Evolutionary conservation across 2,888 invertebrate genomes (phyloP).

Genomic region (Petrolisthes manimaculis): DNA sequence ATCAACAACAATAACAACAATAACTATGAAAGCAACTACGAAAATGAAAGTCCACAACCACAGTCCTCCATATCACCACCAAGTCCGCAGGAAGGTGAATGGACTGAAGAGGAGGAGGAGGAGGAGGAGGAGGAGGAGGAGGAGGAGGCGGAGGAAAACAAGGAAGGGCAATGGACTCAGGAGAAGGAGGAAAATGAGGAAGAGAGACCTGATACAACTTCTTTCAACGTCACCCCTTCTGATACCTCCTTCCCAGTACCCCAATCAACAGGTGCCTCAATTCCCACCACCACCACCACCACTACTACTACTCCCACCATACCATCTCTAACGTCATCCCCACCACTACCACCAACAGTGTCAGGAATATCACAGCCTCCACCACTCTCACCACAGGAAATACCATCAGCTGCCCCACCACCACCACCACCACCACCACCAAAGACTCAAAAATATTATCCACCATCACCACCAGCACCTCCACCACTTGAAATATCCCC

Average conservation of each 20-base stretch:
- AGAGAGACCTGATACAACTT: too few relatives aligned
- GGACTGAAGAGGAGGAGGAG: too few relatives aligned
- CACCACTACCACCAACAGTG: not conserved
- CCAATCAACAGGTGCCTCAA: not conserved
- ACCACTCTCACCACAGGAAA: not conserved
- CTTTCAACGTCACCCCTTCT: too few relatives aligned
- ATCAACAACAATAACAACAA: not conserved
- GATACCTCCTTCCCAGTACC: not conserved
- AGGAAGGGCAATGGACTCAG: too few relatives aligned
- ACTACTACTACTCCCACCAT: too few relatives aligned
- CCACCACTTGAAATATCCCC: not conserved
- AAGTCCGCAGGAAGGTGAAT: not conserved
- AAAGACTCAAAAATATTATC: not conserved
- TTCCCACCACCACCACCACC: not conserved
- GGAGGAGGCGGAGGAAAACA: not conserved
- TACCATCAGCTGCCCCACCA: not conserved
- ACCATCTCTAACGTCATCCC: not conserved
- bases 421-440: not conserved
- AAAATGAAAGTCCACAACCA: not conserved
- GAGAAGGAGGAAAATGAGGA: too few relatives aligned
- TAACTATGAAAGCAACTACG: not conserved
- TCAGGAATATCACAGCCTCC: not conserved
- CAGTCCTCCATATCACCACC: not conserved
- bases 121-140: not conserved
- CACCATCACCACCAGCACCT: not conserved